Percentiles rank a stretch among this genome's conserved stretches.
These are phyloP conservation scores for Ptilorrhoa leucosticta DNA, from an alignment of 2,113 vertebrate genomes.

Conservation along the genomic window DNA sequence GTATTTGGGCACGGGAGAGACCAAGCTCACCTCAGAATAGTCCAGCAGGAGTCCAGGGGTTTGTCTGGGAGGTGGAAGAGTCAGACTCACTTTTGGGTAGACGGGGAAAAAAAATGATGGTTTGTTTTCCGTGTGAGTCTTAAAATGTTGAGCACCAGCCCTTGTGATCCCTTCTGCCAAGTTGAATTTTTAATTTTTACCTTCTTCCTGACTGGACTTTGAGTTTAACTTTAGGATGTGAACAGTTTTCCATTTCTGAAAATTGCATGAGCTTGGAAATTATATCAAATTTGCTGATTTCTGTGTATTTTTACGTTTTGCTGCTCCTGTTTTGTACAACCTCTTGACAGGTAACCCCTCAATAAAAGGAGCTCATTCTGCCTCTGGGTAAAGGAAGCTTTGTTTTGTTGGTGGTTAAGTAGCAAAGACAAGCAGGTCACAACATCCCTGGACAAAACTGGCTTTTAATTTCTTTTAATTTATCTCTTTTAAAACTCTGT, in stretches of 20 bases:
- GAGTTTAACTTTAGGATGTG: not conserved
- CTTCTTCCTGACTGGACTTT: not conserved
- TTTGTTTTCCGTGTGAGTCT: not conserved
- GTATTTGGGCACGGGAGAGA: not conserved
- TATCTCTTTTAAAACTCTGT: not conserved
- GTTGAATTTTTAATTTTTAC: too few relatives aligned
- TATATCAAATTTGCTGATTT: not conserved
- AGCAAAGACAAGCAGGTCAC: not conserved
- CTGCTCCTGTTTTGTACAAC: not conserved
- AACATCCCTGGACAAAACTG: not conserved
- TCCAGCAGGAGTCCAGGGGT: not conserved
- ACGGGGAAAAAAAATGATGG: not conserved
- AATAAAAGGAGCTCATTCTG: not conserved
- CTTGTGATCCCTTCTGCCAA: not conserved
- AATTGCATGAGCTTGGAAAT: not conserved
- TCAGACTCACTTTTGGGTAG: not conserved
- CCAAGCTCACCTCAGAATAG: fast-evolving
- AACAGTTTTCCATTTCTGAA: not conserved
- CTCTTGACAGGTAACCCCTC: not conserved
- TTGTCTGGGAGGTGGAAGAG: not conserved
- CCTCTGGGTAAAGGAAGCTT: not conserved
- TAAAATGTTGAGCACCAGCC: not conserved
- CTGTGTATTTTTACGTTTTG: not conserved
- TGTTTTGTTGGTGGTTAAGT: not conserved
- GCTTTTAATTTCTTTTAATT: not conserved